Evolutionary conservation across 35 echinoderm and acorn worm genomes (phyloP), one percentile per base, ranked within the genome.

Genomic region (Holothuria glaberrima): DNA sequence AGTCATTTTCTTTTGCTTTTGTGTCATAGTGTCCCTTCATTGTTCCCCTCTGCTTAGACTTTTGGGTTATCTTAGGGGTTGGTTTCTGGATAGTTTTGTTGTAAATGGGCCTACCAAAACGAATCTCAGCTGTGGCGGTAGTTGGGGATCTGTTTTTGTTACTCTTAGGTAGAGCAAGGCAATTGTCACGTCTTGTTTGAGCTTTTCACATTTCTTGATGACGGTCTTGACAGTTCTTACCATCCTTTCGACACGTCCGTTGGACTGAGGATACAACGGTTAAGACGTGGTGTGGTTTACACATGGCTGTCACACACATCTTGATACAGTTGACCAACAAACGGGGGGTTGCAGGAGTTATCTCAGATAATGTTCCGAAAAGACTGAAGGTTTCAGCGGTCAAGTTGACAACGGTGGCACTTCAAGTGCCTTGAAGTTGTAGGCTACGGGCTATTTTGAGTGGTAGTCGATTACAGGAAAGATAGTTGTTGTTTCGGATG

Each of bases 401-500:
- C 1, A 58, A 5, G 34, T 90, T 48, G 16, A 45, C 76, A 45
- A 95, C 86, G 21, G 94, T 0, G 54, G 26, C 21, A 65, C 90
- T 91, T 22, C 59, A 60, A 26, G 93, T 95, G 58, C 41, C 50
- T 54, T 30, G 20, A 34, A 89, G 58, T 74, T 92, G 24, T 81
- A 50, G 6, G 86, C 79, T 28, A 95, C 77, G 31, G 90, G 90
- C 35, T 46, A 92, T 88, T 90, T 95, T 30, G 90, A 92, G 50
- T 95, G 90, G 59, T 91, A 91, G 59, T 94, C 89, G 6, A 70
- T 91, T 13, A 94, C 67, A 29, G 91, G n/a, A 9, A 94, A 58
- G 48, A 61, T 91, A 21, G 5, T 73, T 70, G 14, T 48, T 56
- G 21, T 80, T 82, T 5, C 80, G 19, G 1, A 31, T 22, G 50